A percentile compares a stretch with the other conserved stretches of the same genome.
Evolutionary conservation across 1,140 invertebrate species (phyloP).

Genomic region (Macrosteles quadrilineatus): DNA sequence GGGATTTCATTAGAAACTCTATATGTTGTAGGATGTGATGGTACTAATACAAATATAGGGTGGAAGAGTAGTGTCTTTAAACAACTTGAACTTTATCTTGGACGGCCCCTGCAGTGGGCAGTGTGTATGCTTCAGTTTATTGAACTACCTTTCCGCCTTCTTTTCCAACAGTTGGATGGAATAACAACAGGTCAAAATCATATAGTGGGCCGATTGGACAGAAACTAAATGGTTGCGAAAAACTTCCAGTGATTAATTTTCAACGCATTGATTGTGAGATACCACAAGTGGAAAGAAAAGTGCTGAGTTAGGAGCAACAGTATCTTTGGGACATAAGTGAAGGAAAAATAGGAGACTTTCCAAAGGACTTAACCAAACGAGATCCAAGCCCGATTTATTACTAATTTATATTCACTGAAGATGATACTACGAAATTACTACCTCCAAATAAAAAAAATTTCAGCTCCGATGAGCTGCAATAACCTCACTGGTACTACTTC

Average conservation of each 20-base stretch:
- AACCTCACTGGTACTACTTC: too few species aligned
- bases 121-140: constrained; percentile 45
- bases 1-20: constrained; percentile 34
- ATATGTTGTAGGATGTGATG: constrained; percentile 44
- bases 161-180: constrained; percentile 43
- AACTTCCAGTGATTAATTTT: constrained; percentile 35
- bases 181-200: constrained; percentile 38
- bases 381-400: constrained; percentile 46
- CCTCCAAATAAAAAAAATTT: too few species aligned
- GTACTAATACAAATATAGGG: constrained; percentile 45
- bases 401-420: too few species aligned
- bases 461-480: too few species aligned
- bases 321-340: constrained; percentile 43
- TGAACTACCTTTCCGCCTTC: constrained; percentile 42
- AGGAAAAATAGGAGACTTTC: constrained; percentile 40
- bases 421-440: too few species aligned
- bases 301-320: constrained; percentile 44
- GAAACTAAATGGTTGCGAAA: constrained; percentile 40
- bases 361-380: constrained; percentile 42
- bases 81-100: constrained; percentile 36
- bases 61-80: constrained; percentile 42
- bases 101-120: constrained; percentile 40
- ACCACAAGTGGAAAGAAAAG: constrained; percentile 34
- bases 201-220: constrained; percentile 42
- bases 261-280: constrained; percentile 33